Conservation (phyloP, 2,888 invertebrate genomes). For the Candidula unifasciata region DNA sequence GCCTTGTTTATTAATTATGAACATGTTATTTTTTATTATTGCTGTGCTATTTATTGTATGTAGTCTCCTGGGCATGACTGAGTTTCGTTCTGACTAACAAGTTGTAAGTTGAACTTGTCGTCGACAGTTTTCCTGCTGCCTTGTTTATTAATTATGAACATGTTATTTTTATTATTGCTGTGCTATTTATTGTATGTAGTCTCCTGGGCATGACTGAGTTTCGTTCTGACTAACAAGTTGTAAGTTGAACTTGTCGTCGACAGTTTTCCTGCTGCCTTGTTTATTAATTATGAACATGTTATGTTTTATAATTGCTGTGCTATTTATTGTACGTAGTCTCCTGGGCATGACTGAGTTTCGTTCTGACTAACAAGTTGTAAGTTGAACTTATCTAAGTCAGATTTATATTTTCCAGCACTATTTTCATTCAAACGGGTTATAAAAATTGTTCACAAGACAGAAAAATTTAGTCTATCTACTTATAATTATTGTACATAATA, state of each 20-base stretch:
- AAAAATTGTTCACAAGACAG: too few relatives aligned
- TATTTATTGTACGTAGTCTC: too few relatives aligned
- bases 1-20: constrained; percentile 95
- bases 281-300: constrained; percentile 97
- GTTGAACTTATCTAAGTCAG: constrained; percentile 88
- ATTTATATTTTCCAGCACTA: too few relatives aligned
- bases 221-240: constrained; percentile 84
- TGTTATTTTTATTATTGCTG: constrained; percentile 78
- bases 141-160: constrained; percentile 97
- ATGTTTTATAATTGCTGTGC: too few relatives aligned
- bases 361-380: constrained; percentile 84
- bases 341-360: too few relatives aligned
- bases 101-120: constrained; percentile 89
- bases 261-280: constrained; percentile 87
- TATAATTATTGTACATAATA: too few relatives aligned
- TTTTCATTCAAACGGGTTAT: too few relatives aligned
- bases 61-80: too few relatives aligned
- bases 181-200: too few relatives aligned
- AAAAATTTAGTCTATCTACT: too few relatives aligned
- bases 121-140: constrained; percentile 86
- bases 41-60: not conserved
- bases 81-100: too few relatives aligned
- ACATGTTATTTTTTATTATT: constrained; percentile 82
- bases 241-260: constrained; percentile 88
- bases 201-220: too few relatives aligned